Evolutionary conservation across 1,140 invertebrate species (phyloP), one percentile per base, ranked within the genome.

Genomic region (Eciton burchellii): DNA sequence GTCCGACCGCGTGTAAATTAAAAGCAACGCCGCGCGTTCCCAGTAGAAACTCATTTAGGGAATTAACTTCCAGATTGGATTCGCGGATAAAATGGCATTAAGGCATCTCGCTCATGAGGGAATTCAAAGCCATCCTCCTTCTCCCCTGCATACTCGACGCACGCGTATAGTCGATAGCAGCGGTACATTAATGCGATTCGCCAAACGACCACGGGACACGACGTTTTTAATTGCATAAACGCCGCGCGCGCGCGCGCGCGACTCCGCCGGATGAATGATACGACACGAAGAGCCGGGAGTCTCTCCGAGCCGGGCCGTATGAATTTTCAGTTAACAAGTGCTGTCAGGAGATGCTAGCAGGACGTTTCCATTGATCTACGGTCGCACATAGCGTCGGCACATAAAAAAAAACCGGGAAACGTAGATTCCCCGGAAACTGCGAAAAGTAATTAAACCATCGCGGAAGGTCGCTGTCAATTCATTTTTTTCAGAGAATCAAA

Each of bases 11-110:
- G 62, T 79, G 74, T 79, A 79, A 79, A 79, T 79, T 79, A 79
- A 79, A 79, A 79, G 74, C 74, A 43, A 59, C 72, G 43, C 74
- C 21, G 8, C 57, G 73, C 54, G 74, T 57, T 79, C 68, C 49
- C 63, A 16, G 63, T 45, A 29, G 63, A 79, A 79, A 68, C 35
- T 79, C 74, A 79, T 79, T 79, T 79, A 68, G 24, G 63, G 74
- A 79, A 79, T 79, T 79, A 79, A 79, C 74, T 68, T 79, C 63
- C 52, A 79, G 74, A 79, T 79, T 62, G 66, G 63, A 79, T 79
- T 56, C 74, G 70, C 41, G 63, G 60, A 70, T 70, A 70, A 79
- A 79, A 70, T 79, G 52, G 74, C 74, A 79, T 79, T 70, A 79
- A 70, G 43, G 49, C 63, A 79, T 79, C 43, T 70, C 9, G 41